phyloP scores from a whole-genome alignment of 1,140 invertebrate species.

The Drosophila nannoptera region DNA sequence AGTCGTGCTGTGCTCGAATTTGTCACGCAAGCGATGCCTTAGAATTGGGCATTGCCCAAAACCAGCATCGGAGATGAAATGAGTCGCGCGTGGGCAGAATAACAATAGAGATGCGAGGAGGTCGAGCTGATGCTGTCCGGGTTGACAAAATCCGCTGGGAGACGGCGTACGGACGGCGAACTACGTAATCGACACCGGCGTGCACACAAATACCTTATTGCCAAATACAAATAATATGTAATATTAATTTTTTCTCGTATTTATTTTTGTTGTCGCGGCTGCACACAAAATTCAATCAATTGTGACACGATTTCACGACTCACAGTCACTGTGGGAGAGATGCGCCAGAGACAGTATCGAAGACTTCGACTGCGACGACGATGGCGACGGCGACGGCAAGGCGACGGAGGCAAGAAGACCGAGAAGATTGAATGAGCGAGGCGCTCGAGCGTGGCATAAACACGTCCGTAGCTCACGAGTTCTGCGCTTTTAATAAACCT shows the following conservation, averaged over 20 bases:
- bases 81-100: constrained; percentile 68
- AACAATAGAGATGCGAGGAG: constrained; percentile 45
- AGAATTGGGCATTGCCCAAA: constrained; percentile 74
- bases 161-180: no score
- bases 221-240: constrained; percentile 72
- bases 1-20: constrained; percentile 23
- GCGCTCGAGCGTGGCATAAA: constrained; percentile 65
- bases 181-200: constrained; percentile 32
- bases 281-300: constrained; percentile 61
- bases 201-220: constrained; percentile 51
- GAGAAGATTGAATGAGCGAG: constrained; percentile 45
- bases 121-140: constrained; percentile 22
- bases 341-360: constrained; percentile 31
- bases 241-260: constrained; percentile 60
- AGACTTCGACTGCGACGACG: constrained; percentile 23
- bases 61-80: constrained; percentile 38
- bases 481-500: constrained; percentile 76
- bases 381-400: constrained; percentile 9
- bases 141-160: constrained; percentile 47
- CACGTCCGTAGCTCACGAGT: constrained; percentile 74
- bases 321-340: constrained; percentile 21
- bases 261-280: constrained; percentile 37
- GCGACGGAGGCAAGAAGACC: no score
- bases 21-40: constrained; percentile 66
- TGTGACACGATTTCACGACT: constrained; percentile 74